Evolutionary conservation across 1,140 invertebrate species (phyloP).

Genomic region (Anastrepha ludens): DNA sequence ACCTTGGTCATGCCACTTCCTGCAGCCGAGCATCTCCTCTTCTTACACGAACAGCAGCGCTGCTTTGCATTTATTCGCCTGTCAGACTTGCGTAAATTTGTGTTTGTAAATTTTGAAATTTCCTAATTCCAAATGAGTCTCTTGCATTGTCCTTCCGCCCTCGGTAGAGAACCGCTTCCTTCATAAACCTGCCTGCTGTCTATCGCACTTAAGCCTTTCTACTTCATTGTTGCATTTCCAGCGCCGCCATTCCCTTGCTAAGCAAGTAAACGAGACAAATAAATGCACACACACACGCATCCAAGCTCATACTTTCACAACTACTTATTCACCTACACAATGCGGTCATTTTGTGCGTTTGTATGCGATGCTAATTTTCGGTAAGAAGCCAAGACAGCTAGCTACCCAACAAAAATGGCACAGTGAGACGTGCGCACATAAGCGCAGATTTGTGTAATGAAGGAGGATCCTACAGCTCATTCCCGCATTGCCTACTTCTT

Average conservation of each 20-base stretch:
- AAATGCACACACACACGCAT: constrained; percentile 52
- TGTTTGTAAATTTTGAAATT: constrained; percentile 66
- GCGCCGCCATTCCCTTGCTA: constrained; percentile 49
- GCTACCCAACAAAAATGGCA: background rate
- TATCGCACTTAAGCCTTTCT: constrained; percentile 38
- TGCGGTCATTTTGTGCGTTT: constrained; percentile 71
- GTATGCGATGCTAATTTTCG: constrained; percentile 54
- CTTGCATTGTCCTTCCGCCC: constrained; percentile 60
- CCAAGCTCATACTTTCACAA: background rate
- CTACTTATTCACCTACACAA: constrained; percentile 29
- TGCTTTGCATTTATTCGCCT: constrained; percentile 42
- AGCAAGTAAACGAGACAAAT: background rate
- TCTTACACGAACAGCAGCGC: background rate
- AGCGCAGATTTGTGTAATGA: constrained; percentile 27
- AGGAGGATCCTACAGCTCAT: background rate
- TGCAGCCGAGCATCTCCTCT: background rate
- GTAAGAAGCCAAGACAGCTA: constrained; percentile 43
- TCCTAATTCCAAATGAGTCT: constrained; percentile 74
- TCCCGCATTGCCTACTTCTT: background rate
- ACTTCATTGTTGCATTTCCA: constrained; percentile 40
- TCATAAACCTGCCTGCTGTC: background rate
- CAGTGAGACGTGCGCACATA: background rate
- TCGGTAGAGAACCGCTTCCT: background rate
- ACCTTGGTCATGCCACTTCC: background rate
- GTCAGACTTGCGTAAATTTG: constrained; percentile 61